A percentile compares a stretch with the other conserved stretches of the same genome.
Conservation (phyloP, 2,113 vertebrate genomes). For the Nibea albiflora region DNA sequence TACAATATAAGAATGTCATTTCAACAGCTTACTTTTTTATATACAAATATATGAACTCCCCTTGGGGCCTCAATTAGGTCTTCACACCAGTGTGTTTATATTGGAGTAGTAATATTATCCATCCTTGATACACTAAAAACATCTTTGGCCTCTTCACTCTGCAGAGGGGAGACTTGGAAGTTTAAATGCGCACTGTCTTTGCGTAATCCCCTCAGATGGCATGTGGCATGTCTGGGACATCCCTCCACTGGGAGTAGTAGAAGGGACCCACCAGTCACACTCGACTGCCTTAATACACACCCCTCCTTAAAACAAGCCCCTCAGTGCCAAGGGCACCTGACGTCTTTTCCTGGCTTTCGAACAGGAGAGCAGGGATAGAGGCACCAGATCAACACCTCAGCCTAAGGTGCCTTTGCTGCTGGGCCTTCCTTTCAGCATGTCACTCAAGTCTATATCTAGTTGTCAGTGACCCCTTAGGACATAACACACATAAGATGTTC, state of each 20-base stretch:
- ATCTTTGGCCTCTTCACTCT: constrained; percentile 21
- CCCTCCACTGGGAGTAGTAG: constrained; percentile 52
- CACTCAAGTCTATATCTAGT: constrained; percentile 13
- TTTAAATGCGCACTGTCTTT: constrained; percentile 32
- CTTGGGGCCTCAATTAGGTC: constrained; percentile 8
- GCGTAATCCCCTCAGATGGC: constrained; percentile 44
- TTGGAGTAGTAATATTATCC: constrained; percentile 44
- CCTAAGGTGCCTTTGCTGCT: constrained; percentile 50
- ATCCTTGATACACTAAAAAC: constrained; percentile 16
- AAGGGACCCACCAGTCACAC: constrained; percentile 47
- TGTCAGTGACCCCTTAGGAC: constrained; percentile 34
- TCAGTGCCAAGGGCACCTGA: constrained; percentile 63
- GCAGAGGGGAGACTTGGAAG: constrained; percentile 35
- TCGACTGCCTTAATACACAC: background rate
- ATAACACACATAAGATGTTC: constrained; percentile 1
- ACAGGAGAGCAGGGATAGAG: constrained; percentile 58
- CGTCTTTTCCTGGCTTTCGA: constrained; percentile 46
- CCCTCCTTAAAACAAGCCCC: constrained; percentile 50
- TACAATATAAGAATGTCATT: background rate
- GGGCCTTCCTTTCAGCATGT: constrained; percentile 19
- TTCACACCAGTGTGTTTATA: constrained; percentile 55
- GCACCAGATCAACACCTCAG: constrained; percentile 64
- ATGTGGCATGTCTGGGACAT: constrained; percentile 68
- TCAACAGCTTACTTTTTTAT: background rate
- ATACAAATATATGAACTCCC: background rate